phyloP scores from a whole-genome alignment of 2,113 vertebrate genomes.

The Albula goreensis region DNA sequence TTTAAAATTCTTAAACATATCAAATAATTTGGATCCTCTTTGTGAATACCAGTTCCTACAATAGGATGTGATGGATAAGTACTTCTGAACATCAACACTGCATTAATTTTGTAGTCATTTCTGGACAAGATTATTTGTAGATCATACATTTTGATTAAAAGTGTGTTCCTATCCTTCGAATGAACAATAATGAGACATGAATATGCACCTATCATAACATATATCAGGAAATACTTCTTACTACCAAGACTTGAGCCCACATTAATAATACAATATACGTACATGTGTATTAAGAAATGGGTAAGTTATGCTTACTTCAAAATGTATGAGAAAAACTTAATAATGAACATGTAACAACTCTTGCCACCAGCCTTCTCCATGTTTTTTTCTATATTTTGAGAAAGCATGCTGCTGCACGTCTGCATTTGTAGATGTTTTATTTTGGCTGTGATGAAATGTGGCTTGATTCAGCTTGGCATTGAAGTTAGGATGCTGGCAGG shows the following conservation, averaged over 20 bases:
- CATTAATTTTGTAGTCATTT: no score
- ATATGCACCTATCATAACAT: background rate
- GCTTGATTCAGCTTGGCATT: background rate
- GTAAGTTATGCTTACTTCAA: background rate
- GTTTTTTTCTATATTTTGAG: background rate
- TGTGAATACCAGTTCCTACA: no score
- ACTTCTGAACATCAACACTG: no score
- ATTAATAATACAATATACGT: no score
- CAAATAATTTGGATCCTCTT: no score
- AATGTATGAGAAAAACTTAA: background rate
- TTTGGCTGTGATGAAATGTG: background rate
- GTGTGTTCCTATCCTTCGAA: no score
- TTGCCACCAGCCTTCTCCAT: background rate
- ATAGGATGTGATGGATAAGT: no score
- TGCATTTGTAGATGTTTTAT: background rate
- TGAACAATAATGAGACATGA: background rate
- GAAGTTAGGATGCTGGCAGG: slow-evolving; percentile 24
- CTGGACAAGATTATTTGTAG: no score
- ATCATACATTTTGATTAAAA: no score
- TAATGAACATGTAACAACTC: background rate
- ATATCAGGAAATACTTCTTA: background rate
- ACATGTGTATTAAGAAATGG: background rate
- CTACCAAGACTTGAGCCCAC: no score
- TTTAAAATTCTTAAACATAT: no score
- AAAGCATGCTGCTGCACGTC: background rate